Evolutionary conservation across 2,888 invertebrate species (phyloP).

Genomic region (Dexiosoma caninum): DNA sequence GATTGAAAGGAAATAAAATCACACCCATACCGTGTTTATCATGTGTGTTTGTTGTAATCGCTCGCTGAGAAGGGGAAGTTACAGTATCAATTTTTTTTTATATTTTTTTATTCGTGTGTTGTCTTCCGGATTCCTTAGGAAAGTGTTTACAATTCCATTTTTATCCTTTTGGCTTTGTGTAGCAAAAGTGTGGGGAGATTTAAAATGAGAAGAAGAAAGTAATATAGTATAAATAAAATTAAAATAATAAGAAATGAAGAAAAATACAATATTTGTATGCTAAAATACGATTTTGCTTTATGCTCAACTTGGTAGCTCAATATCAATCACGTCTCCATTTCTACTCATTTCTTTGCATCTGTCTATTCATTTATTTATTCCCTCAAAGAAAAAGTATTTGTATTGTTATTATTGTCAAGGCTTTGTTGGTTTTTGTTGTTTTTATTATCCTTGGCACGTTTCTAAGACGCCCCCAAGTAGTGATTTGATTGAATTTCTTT

Average conservation of each 20-base stretch:
- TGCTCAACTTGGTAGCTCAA: constrained; percentile 65
- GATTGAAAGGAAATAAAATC: constrained; percentile 53
- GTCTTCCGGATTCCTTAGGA: constrained; percentile 24
- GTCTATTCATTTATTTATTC: constrained; percentile 23
- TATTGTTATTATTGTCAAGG: constrained; percentile 46
- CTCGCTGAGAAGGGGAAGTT: constrained; percentile 6
- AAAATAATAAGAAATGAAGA: neutral
- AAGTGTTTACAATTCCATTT: constrained; percentile 42
- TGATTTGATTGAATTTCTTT: constrained; percentile 58
- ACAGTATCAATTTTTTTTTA: neutral
- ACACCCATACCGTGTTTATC: constrained; percentile 22
- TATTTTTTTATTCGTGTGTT: neutral
- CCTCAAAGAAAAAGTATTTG: constrained; percentile 2
- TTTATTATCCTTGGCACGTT: constrained; percentile 60
- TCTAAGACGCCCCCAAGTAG: constrained; percentile 45
- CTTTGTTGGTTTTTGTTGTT: constrained; percentile 43
- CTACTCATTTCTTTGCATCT: neutral
- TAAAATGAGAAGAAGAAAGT: neutral
- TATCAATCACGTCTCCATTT: constrained; percentile 53
- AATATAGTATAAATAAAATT: neutral
- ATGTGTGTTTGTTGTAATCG: constrained; percentile 24
- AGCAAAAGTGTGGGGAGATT: constrained; percentile 22
- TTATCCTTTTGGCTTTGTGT: constrained; percentile 35
- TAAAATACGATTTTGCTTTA: constrained; percentile 63
- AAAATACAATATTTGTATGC: constrained; percentile 24